A percentile compares a stretch with the other conserved stretches of the same genome.
Evolutionary conservation across 2,113 vertebrate species (phyloP).

Genomic region (Mirza zaza): DNA sequence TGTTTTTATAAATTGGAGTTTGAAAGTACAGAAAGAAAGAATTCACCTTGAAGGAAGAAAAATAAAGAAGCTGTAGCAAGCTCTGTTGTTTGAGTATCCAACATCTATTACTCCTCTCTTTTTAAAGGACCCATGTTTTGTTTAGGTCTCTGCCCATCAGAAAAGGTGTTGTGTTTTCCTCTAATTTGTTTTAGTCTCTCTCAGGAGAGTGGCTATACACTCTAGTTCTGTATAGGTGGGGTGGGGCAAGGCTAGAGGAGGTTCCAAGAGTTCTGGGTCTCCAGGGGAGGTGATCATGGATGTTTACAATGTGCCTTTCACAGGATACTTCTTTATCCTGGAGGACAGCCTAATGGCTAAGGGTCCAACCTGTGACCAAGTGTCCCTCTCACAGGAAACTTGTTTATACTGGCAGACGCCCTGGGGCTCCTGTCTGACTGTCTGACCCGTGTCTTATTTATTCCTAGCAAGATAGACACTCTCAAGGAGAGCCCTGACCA

Average conservation of each 20-base stretch:
- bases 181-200: neutral
- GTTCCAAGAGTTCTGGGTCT: neutral
- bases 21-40: neutral
- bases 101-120: neutral
- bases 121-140: neutral
- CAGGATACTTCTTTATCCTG: neutral
- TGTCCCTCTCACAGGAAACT: neutral
- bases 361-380: neutral
- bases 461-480: neutral
- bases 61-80: neutral
- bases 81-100: neutral
- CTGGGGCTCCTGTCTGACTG: too few relatives aligned
- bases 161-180: neutral
- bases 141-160: neutral
- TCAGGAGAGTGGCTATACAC: neutral
- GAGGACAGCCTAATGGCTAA: neutral
- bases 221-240: neutral
- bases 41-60: neutral
- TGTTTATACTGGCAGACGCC: neutral
- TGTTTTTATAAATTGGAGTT: neutral
- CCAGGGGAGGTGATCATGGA: neutral
- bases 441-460: neutral
- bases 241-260: neutral
- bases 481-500: neutral
- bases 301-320: too few relatives aligned